A percentile compares a stretch with the other conserved stretches of the same genome.
Conservation (phyloP, 2,888 invertebrate genomes). For the Oxyteleia sp. region DNA sequence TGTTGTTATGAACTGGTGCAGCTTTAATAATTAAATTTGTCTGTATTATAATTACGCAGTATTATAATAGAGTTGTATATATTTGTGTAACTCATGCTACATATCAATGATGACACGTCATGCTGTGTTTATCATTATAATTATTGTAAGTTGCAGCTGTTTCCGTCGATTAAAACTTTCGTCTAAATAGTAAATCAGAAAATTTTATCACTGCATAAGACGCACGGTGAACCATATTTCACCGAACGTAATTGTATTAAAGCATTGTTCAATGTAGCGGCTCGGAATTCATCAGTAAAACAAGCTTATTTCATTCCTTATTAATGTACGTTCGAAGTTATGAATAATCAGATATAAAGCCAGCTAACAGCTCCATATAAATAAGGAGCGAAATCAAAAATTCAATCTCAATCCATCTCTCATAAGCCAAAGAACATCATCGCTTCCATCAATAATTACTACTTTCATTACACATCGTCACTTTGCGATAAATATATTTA, state of each 20-base stretch:
- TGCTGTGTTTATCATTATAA: conserved; percentile 13
- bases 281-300: conserved; percentile 60
- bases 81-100: conserved; percentile 42
- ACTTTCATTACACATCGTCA: too few species aligned
- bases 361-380: conserved; percentile 6
- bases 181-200: conserved; percentile 15
- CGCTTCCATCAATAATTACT: not conserved
- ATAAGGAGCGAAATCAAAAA: conserved; percentile 38
- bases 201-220: conserved; percentile 41
- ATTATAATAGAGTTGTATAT: conserved; percentile 24
- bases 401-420: conserved; percentile 49
- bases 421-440: conserved; percentile 16
- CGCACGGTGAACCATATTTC: conserved; percentile 35
- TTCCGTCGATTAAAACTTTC: conserved; percentile 37
- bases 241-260: conserved; percentile 45
- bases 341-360: conserved; percentile 31
- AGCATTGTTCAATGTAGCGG: conserved; percentile 38
- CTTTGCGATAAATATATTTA: conserved; percentile 26
- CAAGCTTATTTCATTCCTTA: conserved; percentile 53
- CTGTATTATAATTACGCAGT: conserved; percentile 27
- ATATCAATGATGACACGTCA: conserved; percentile 32
- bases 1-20: not conserved
- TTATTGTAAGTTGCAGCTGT: conserved; percentile 7
- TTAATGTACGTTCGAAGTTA: conserved; percentile 32
- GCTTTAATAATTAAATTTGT: conserved; percentile 50